Percentiles rank a stretch among this genome's conserved stretches.
phyloP scores from a whole-genome alignment of 1,140 invertebrate genomes.

The Phthorimaea operculella region DNA sequence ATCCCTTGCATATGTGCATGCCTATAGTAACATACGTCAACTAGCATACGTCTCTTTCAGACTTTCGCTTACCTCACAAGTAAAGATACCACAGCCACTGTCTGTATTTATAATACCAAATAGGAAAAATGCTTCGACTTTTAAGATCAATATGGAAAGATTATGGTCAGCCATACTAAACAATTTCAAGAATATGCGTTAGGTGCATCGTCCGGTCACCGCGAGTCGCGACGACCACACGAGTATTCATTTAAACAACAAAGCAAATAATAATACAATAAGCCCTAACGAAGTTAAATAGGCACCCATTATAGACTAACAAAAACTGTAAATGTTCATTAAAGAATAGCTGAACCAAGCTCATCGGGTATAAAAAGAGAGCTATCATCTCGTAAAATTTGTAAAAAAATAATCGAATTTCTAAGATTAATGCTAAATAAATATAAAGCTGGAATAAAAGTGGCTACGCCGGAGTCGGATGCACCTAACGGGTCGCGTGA shows the following conservation, averaged over 20 bases:
- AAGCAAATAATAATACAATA: background rate
- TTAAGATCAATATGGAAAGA: slow-evolving; percentile 58
- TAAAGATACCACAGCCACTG: slow-evolving; percentile 67
- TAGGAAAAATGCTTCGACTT: slow-evolving; percentile 62
- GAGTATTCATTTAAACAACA: background rate
- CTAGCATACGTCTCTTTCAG: slow-evolving; percentile 52
- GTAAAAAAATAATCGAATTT: background rate
- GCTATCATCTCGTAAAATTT: background rate
- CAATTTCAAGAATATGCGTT: slow-evolving; percentile 36
- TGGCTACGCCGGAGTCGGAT: slow-evolving; percentile 20
- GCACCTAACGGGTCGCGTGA: slow-evolving; percentile 53
- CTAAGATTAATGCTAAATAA: slow-evolving; percentile 7
- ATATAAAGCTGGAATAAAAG: background rate
- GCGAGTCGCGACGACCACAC: background rate
- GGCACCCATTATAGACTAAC: background rate
- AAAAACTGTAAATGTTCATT: background rate
- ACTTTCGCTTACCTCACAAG: slow-evolving; percentile 46
- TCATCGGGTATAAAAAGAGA: slow-evolving; percentile 1
- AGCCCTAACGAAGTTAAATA: background rate
- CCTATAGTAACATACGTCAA: slow-evolving; percentile 63
- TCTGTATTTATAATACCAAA: slow-evolving; percentile 68
- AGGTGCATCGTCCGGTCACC: slow-evolving; percentile 40
- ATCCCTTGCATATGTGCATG: slow-evolving; percentile 67
- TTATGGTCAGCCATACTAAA: slow-evolving; percentile 52
- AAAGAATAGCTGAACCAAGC: background rate